These are phyloP conservation scores for Formica aserva DNA, from an alignment of 2,888 invertebrate genomes.

Conservation along the genomic window DNA sequence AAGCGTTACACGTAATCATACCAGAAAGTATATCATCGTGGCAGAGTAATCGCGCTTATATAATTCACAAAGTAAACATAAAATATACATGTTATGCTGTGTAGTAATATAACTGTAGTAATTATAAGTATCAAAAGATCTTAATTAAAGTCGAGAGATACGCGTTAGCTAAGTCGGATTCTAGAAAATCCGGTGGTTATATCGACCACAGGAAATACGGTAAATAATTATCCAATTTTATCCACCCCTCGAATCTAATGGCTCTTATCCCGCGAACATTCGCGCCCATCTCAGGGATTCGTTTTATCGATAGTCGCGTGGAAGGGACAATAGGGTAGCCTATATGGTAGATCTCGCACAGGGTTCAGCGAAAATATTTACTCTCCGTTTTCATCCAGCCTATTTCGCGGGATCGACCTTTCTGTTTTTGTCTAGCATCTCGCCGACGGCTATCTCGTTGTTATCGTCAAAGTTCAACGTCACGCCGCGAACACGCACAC, in stretches of 20 bases:
- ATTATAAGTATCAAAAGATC: background rate
- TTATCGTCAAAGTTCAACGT: conserved; percentile 20
- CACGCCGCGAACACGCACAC: conserved; percentile 33
- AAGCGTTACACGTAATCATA: background rate
- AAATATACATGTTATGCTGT: background rate
- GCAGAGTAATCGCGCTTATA: background rate
- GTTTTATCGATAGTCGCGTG: conserved; percentile 32
- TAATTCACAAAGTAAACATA: background rate
- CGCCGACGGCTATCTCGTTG: conserved; percentile 12
- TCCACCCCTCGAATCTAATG: background rate
- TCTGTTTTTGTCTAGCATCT: conserved; percentile 24
- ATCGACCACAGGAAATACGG: background rate
- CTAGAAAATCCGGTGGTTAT: background rate
- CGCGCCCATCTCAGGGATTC: conserved; percentile 9
- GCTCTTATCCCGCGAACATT: background rate
- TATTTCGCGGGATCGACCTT: conserved; percentile 24
- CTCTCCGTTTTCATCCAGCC: conserved; percentile 28
- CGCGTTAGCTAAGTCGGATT: background rate
- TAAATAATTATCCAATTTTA: conserved; percentile 23
- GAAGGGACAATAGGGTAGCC: conserved; percentile 13
- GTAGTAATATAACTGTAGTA: background rate
- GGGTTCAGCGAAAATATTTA: conserved; percentile 47
- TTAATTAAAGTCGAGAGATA: background rate
- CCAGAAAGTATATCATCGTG: background rate
- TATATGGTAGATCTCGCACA: conserved; percentile 18